A percentile compares a stretch with the other conserved stretches of the same genome.
These are phyloP conservation scores for Scarus forsteni DNA, from an alignment of 2,797 vertebrate genomes.

Conservation along the genomic window DNA sequence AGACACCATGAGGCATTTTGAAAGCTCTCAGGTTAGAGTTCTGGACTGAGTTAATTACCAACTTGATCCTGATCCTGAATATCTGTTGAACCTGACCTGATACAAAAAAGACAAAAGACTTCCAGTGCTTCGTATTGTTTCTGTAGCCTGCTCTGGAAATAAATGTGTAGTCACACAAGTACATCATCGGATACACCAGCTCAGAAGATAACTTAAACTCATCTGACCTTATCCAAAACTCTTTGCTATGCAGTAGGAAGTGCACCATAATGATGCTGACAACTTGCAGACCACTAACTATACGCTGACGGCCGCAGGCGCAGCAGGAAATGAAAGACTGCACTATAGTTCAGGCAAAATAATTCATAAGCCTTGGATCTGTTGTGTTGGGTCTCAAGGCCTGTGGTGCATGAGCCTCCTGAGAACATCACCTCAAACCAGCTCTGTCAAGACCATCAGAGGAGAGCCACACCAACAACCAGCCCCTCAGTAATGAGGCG, in stretches of 20 bases:
- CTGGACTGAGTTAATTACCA: too few relatives aligned
- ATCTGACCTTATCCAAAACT: conserved; percentile 23
- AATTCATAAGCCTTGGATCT: conserved; percentile 27
- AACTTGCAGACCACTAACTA: conserved; percentile 48
- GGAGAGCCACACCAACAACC: conserved; percentile 30
- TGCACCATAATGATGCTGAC: conserved; percentile 35
- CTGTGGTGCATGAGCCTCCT: conserved; percentile 18
- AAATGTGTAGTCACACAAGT: neutral
- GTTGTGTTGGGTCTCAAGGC: conserved; percentile 9
- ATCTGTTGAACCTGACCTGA: too few relatives aligned
- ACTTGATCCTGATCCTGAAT: too few relatives aligned
- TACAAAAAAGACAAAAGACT: too few relatives aligned
- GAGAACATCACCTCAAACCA: conserved; percentile 42
- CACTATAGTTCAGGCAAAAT: conserved; percentile 18
- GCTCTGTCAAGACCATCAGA: conserved; percentile 28
- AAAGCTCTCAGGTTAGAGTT: too few relatives aligned
- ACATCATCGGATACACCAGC: neutral
- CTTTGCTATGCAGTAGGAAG: conserved; percentile 27
- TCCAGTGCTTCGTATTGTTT: neutral
- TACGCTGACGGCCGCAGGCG: conserved; percentile 31
- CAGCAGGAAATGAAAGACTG: conserved; percentile 53
- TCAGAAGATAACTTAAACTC: neutral
- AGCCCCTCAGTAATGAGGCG: conserved; percentile 46
- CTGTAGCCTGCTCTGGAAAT: neutral
- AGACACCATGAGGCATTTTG: too few relatives aligned